A percentile compares a stretch with the other conserved stretches of the same genome.
phyloP scores from a whole-genome alignment of 2,888 invertebrate species.

The Orthosia gracilis region DNA sequence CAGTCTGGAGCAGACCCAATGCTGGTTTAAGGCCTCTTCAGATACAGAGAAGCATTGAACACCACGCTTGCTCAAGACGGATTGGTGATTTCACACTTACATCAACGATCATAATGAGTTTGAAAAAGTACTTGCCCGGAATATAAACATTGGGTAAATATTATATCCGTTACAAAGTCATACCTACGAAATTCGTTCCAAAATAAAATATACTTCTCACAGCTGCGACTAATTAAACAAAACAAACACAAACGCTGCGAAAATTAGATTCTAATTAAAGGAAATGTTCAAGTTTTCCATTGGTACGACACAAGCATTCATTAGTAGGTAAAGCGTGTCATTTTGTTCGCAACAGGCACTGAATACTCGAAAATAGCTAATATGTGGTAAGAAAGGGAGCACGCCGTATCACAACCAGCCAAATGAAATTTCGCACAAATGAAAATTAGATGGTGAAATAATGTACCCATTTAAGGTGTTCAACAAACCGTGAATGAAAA shows the following conservation, averaged over 20 bases:
- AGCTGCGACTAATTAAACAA: slow-evolving; percentile 60
- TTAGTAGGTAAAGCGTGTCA: slow-evolving; percentile 76
- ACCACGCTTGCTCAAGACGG: too few species aligned
- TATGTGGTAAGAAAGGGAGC: slow-evolving; percentile 67
- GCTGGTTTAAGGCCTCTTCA: too few species aligned
- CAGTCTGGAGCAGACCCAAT: too few species aligned
- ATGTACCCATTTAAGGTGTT: slow-evolving; percentile 78
- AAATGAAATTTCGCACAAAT: slow-evolving; percentile 81
- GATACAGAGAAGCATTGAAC: too few species aligned
- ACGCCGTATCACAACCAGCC: slow-evolving; percentile 62
- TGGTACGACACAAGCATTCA: slow-evolving; percentile 70
- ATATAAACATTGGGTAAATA: background rate
- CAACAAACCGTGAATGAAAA: slow-evolving; percentile 84
- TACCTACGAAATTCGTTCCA: background rate
- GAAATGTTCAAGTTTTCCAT: slow-evolving; percentile 70
- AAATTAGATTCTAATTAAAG: slow-evolving; percentile 79
- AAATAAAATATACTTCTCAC: slow-evolving; percentile 25
- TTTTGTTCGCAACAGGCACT: slow-evolving; percentile 70
- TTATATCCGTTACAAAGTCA: background rate
- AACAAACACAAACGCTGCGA: slow-evolving; percentile 59
- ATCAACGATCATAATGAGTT: too few species aligned
- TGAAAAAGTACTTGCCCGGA: too few species aligned
- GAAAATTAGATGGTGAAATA: slow-evolving; percentile 74
- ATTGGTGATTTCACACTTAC: too few species aligned
- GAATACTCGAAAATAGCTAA: slow-evolving; percentile 67